These are phyloP conservation scores for Xanthorhoe spadicearia DNA, from an alignment of 2,888 invertebrate genomes.

Conservation along the genomic window DNA sequence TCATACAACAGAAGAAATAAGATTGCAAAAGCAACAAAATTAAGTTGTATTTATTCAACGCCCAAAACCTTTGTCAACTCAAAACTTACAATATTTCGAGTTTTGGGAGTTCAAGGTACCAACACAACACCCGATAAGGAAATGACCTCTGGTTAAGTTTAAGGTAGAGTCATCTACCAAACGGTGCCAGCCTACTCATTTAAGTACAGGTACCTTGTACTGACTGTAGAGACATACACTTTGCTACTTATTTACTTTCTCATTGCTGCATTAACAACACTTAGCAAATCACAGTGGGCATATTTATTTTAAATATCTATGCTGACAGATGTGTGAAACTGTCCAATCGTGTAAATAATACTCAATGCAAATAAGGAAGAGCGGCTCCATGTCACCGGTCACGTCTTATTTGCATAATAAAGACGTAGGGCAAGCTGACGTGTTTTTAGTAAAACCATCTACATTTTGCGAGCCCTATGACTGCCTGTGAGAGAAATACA, in stretches of 20 bases:
- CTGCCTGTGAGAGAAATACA: conserved; percentile 34
- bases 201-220: background rate
- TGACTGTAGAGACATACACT: background rate
- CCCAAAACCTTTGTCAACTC: conserved; percentile 12
- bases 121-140: conserved; percentile 55
- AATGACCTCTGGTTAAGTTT: conserved; percentile 51
- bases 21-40: background rate
- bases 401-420: conserved; percentile 64
- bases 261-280: background rate
- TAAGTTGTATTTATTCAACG: conserved; percentile 15
- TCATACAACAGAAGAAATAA: background rate
- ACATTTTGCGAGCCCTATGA: conserved; percentile 27
- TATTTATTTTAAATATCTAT: conserved; percentile 13
- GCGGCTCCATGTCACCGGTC: conserved; percentile 50
- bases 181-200: background rate
- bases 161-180: conserved; percentile 21
- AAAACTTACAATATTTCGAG: conserved; percentile 9
- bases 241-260: conserved; percentile 5
- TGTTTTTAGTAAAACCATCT: conserved; percentile 27
- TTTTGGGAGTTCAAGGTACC: conserved; percentile 64
- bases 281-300: conserved; percentile 7
- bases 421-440: conserved; percentile 39
- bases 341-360: conserved; percentile 56
- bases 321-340: conserved; percentile 44
- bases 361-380: conserved; percentile 63